Conservation (phyloP, 2,113 vertebrate species). For the Trichomycterus rosablanca region DNA sequence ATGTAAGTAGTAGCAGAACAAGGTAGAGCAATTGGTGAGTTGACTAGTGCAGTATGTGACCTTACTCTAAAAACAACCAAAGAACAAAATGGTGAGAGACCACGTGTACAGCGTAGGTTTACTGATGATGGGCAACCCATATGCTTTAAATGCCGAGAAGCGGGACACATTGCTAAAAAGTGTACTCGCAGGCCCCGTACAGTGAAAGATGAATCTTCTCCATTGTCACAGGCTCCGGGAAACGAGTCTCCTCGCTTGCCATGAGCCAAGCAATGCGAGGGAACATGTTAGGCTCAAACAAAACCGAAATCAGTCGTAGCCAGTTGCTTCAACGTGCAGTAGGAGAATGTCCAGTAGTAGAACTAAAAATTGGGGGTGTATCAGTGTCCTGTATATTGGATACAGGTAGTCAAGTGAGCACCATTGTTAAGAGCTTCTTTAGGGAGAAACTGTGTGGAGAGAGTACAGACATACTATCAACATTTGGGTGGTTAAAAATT, state of each 20-base stretch:
- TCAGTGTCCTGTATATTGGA: slow-evolving; percentile 8
- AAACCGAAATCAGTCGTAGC: not conserved
- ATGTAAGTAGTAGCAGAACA: slow-evolving; percentile 17
- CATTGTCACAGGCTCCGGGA: not conserved
- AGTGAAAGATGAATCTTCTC: not conserved
- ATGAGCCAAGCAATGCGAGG: slow-evolving; percentile 3
- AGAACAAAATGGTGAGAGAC: not conserved
- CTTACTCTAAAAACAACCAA: not conserved
- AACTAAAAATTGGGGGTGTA: slow-evolving; percentile 1
- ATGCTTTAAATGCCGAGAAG: no score
- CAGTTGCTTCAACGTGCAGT: not conserved
- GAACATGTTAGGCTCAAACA: not conserved
- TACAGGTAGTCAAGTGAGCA: slow-evolving; percentile 14
- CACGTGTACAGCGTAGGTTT: not conserved
- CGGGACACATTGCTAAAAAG: not conserved
- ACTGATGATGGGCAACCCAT: slow-evolving; percentile 15
- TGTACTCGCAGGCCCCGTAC: not conserved
- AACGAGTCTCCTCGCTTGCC: not conserved
- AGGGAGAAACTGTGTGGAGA: no score
- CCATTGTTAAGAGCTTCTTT: no score
- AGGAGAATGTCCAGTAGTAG: slow-evolving; percentile 1
- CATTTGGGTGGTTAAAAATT: no score
- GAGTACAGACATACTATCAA: no score
- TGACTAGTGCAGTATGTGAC: not conserved
- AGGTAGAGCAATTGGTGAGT: slow-evolving; percentile 10